Conservation (phyloP, 2,113 vertebrate species). For the Coregonus clupeaformis region DNA sequence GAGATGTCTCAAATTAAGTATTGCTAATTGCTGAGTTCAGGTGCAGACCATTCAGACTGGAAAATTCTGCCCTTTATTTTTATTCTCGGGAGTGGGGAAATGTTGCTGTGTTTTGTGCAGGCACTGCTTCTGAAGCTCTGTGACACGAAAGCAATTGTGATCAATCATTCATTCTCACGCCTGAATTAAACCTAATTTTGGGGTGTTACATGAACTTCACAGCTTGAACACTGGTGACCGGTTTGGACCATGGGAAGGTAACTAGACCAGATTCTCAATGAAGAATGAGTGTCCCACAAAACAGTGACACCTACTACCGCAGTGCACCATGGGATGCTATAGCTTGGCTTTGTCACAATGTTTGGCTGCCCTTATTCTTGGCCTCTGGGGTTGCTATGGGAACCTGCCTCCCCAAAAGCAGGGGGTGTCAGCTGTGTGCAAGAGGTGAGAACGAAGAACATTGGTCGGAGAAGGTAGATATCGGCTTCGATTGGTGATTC, state of each 20-base stretch:
- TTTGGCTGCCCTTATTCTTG: background rate
- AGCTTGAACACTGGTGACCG: too few species aligned
- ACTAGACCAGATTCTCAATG: background rate
- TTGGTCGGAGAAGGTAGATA: background rate
- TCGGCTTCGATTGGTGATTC: background rate
- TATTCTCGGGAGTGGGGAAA: too few species aligned
- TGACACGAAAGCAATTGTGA: too few species aligned
- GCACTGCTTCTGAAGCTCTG: too few species aligned
- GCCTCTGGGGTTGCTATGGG: background rate
- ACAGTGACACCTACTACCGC: background rate
- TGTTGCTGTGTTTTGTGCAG: too few species aligned
- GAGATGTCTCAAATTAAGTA: too few species aligned
- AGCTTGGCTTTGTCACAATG: background rate
- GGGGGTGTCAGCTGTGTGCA: background rate
- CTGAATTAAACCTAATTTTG: too few species aligned
- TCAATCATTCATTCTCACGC: too few species aligned
- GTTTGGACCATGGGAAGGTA: background rate
- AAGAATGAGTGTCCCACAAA: background rate
- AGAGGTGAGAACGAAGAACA: background rate
- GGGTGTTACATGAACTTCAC: too few species aligned
- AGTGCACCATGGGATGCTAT: background rate
- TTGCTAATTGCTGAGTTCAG: too few species aligned
- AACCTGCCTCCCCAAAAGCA: constrained; percentile 2
- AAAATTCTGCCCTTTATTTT: too few species aligned
- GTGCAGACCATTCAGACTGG: too few species aligned